A percentile compares a stretch with the other conserved stretches of the same genome.
phyloP scores from a whole-genome alignment of 2,888 invertebrate genomes.

The Chymomyza caudatula region DNA sequence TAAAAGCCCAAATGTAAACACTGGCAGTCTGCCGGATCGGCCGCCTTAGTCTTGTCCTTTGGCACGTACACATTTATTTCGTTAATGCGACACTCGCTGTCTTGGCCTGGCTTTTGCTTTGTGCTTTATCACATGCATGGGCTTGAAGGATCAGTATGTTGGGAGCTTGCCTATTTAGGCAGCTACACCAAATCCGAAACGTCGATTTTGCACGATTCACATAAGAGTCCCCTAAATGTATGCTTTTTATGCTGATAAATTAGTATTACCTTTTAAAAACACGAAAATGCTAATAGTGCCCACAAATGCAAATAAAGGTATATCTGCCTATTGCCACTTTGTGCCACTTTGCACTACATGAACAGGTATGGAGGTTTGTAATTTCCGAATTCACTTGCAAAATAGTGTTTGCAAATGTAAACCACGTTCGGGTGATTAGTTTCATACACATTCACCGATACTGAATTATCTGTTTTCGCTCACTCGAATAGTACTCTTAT shows the following conservation, averaged over 20 bases:
- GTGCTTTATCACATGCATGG: neutral
- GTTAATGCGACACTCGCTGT: conserved; percentile 45
- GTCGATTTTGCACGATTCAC: neutral
- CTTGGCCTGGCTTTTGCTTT: neutral
- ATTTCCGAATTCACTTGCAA: neutral
- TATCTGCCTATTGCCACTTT: too few relatives aligned
- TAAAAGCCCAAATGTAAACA: conserved; percentile 71
- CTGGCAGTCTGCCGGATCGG: conserved; percentile 36
- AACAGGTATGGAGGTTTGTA: neutral
- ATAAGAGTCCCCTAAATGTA: neutral
- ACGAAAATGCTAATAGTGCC: neutral
- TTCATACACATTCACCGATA: neutral
- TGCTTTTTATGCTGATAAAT: neutral
- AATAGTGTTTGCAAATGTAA: neutral
- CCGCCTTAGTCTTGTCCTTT: conserved; percentile 28
- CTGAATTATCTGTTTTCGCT: neutral
- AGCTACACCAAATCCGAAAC: neutral
- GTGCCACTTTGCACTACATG: neutral
- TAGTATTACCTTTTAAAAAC: neutral
- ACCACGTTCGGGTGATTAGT: neutral
- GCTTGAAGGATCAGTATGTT: neutral
- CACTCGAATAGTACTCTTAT: neutral
- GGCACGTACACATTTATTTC: conserved; percentile 61
- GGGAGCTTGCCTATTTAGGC: neutral
- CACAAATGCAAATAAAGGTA: neutral